These are phyloP conservation scores for Blera fallax DNA, from an alignment of 2,888 invertebrate species.

Conservation along the genomic window DNA sequence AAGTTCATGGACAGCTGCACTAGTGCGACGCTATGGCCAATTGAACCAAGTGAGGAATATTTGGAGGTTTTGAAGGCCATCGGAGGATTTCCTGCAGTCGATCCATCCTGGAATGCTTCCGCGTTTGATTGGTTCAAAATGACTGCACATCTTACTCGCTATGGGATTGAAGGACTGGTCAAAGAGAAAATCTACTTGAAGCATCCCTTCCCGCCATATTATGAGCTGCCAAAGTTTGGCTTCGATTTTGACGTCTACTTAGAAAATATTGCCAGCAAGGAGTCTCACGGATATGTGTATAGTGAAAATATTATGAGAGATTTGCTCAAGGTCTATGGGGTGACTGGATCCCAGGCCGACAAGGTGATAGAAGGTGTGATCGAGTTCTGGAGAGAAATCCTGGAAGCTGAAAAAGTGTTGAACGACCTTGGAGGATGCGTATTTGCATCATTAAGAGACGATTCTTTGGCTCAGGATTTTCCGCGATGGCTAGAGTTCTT, in stretches of 20 bases:
- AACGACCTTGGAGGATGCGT: slow-evolving; percentile 65
- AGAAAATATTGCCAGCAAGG: slow-evolving; percentile 77
- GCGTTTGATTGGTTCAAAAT: slow-evolving; percentile 80
- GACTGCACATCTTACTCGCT: slow-evolving; percentile 78
- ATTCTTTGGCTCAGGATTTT: slow-evolving; percentile 9
- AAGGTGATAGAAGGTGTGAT: slow-evolving; percentile 75
- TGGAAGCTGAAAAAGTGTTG: slow-evolving; percentile 74
- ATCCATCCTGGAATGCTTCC: slow-evolving; percentile 73
- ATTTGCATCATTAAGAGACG: background rate
- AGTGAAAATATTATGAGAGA: slow-evolving; percentile 77
- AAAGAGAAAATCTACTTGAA: slow-evolving; percentile 74
- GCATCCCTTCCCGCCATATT: slow-evolving; percentile 78
- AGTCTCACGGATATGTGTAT: slow-evolving; percentile 76
- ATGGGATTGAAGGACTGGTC: slow-evolving; percentile 75
- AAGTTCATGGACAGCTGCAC: slow-evolving; percentile 76
- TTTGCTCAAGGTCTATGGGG: slow-evolving; percentile 75
- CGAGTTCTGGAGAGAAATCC: slow-evolving; percentile 75
- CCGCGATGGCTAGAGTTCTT: slow-evolving; percentile 75
- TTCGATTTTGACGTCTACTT: slow-evolving; percentile 77
- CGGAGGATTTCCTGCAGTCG: slow-evolving; percentile 80
- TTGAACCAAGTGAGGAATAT: slow-evolving; percentile 76
- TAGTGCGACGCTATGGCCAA: slow-evolving; percentile 75
- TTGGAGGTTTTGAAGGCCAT: slow-evolving; percentile 76
- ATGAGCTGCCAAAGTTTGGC: slow-evolving; percentile 77
- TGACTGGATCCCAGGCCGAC: slow-evolving; percentile 73